phyloP scores from a whole-genome alignment of 1,140 invertebrate genomes.

The Aculops lycopersici region DNA sequence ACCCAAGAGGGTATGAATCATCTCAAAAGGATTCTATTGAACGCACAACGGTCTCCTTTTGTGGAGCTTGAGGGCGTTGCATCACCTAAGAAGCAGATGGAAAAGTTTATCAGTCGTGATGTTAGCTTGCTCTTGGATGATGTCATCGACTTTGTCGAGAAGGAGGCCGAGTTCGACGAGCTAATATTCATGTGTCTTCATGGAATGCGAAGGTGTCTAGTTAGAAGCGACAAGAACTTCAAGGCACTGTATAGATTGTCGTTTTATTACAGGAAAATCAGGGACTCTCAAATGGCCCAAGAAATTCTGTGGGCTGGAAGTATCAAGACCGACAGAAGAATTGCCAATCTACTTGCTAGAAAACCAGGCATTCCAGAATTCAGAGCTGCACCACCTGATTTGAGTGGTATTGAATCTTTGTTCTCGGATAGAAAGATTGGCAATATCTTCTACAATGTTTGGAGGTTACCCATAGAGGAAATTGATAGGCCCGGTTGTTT shows the following conservation, averaged over 20 bases:
- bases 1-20: not conserved
- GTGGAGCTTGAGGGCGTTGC: not conserved
- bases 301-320: conserved; percentile 2
- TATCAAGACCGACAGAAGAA: conserved; percentile 1
- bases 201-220: conserved; percentile 46
- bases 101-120: not conserved
- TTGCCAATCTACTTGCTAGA: not conserved
- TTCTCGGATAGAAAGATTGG: conserved; percentile 46
- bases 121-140: conserved; percentile 11
- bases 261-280: conserved; percentile 42
- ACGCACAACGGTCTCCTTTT: conserved; percentile 5
- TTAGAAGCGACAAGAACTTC: conserved; percentile 58
- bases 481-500: conserved; percentile 68
- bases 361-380: not conserved
- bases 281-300: conserved; percentile 11
- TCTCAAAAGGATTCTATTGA: conserved; percentile 2
- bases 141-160: conserved; percentile 10
- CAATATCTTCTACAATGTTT: conserved; percentile 74
- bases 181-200: conserved; percentile 27
- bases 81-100: not conserved
- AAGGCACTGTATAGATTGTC: conserved; percentile 60
- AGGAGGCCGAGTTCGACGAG: conserved; percentile 12
- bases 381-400: not conserved
- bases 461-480: conserved; percentile 57
- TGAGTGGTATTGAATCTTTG: conserved; percentile 16